Conservation (phyloP, 1,140 invertebrate species). For the Penaeus vannamei region DNA sequence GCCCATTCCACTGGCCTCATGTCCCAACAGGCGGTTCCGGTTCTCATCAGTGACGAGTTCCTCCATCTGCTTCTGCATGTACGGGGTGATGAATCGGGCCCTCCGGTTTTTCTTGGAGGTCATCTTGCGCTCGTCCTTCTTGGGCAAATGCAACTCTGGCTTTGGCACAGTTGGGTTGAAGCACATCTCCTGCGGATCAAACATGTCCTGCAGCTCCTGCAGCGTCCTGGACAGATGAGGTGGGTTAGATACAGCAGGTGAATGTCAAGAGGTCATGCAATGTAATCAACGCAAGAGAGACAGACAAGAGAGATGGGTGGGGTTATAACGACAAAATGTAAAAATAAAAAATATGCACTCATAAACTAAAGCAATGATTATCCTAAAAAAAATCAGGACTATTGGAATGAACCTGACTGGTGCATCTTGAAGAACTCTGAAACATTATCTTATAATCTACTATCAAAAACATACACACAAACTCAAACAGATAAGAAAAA, state of each 20-base stretch:
- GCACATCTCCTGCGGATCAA: constrained; percentile 47
- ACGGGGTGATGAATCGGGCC: constrained; percentile 26
- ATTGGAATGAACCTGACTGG: too few relatives aligned
- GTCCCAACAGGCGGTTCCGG: too few relatives aligned
- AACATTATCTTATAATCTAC: not conserved
- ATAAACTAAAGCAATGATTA: too few relatives aligned
- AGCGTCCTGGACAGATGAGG: not conserved
- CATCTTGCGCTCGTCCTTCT: not conserved
- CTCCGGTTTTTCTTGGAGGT: not conserved
- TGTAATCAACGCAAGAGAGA: not conserved
- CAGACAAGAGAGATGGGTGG: too few relatives aligned
- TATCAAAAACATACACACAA: not conserved
- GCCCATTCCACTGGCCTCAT: too few relatives aligned
- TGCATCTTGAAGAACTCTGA: not conserved
- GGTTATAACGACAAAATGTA: too few relatives aligned
- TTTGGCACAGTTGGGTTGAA: constrained; percentile 54
- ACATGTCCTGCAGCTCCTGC: constrained; percentile 44
- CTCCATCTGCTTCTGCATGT: constrained; percentile 28
- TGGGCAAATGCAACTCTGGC: constrained; percentile 24
- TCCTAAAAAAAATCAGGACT: too few relatives aligned
- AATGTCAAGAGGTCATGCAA: not conserved
- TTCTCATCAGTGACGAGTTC: too few relatives aligned
- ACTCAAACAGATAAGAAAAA: not conserved
- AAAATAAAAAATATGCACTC: too few relatives aligned
- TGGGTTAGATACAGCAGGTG: not conserved